These are phyloP conservation scores for Amphimallon solstitiale DNA, from an alignment of 2,888 invertebrate genomes.

Conservation along the genomic window DNA sequence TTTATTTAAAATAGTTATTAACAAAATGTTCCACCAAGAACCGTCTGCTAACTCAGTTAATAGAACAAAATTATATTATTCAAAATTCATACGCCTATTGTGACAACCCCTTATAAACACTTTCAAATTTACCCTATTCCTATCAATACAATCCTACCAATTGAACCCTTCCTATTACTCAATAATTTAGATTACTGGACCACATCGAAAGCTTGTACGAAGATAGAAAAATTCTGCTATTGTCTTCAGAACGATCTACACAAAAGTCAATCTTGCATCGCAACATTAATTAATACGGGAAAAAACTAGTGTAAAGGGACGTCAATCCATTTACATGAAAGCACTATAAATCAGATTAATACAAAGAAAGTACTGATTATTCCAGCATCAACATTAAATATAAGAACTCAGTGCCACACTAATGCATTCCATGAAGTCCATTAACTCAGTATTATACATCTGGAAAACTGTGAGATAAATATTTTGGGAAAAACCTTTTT, in stretches of 20 bases:
- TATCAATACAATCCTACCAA: not conserved
- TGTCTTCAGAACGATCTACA: not conserved
- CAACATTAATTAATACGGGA: not conserved
- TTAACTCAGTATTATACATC: not conserved
- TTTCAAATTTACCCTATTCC: not conserved
- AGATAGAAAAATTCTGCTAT: slow-evolving; percentile 1
- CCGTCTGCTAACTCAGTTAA: no score
- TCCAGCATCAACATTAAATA: not conserved
- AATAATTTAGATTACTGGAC: slow-evolving; percentile 6
- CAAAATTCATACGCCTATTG: not conserved
- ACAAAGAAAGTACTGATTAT: not conserved
- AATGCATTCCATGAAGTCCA: not conserved
- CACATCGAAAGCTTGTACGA: not conserved
- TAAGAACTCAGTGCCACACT: not conserved
- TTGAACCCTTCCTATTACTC: not conserved
- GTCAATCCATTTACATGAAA: not conserved
- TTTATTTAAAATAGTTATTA: no score
- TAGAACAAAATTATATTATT: not conserved
- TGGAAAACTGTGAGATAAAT: not conserved
- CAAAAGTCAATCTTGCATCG: not conserved
- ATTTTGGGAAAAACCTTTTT: not conserved
- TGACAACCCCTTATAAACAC: not conserved
- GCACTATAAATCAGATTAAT: not conserved
- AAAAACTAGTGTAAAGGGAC: not conserved
- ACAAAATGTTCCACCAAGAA: no score